Evolutionary conservation across 2,113 vertebrate genomes (phyloP).

Genomic region (Ceratotherium simum): DNA sequence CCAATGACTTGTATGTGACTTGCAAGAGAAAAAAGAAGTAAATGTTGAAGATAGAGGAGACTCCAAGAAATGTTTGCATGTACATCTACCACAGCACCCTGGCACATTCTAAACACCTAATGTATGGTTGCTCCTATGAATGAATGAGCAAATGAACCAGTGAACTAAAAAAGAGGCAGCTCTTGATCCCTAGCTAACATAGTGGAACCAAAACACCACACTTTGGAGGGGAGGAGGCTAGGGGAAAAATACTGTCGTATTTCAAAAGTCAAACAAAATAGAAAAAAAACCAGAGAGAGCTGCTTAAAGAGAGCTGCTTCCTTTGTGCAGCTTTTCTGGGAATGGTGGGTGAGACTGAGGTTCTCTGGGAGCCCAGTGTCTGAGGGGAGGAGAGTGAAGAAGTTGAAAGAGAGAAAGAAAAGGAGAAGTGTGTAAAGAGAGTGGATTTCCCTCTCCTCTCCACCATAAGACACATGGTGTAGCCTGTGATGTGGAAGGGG

Average conservation of each 20-base stretch:
- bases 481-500: not conserved
- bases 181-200: not conserved
- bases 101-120: too few species aligned
- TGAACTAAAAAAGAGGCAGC: not conserved
- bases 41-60: not conserved
- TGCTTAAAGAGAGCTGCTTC: not conserved
- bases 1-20: not conserved
- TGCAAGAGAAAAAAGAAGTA: slow-evolving; percentile 35
- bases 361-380: not conserved
- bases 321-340: not conserved
- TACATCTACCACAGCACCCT: not conserved
- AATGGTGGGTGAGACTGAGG: not conserved
- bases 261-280: not conserved
- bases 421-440: not conserved
- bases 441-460: not conserved
- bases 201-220: not conserved
- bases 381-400: not conserved
- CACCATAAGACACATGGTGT: not conserved
- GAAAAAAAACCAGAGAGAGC: not conserved
- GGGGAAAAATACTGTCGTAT: not conserved
- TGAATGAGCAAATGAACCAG: not conserved
- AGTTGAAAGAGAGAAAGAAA: not conserved
- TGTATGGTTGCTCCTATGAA: not conserved
- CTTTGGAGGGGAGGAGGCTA: not conserved
- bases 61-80: not conserved